Base-by-base conservation (phyloP, 2,113 vertebrate genomes). In the Oncorhynchus mykiss region DNA sequence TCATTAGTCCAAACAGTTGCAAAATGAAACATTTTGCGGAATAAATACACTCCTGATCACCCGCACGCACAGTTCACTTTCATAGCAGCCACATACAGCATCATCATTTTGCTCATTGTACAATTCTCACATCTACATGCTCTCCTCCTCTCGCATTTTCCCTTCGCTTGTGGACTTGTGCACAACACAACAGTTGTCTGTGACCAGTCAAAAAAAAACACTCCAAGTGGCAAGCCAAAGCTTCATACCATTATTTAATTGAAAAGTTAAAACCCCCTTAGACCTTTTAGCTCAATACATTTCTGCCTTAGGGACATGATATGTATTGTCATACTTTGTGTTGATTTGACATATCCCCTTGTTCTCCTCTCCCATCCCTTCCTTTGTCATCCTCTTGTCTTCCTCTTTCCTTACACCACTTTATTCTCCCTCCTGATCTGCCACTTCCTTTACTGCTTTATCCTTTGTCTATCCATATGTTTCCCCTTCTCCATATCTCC, bases 311-410 rank as follows among this genome's bases (percentile, higher is more conserved):
- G 51, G 74, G 82, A 87, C 82, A 75, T 84, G 66, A 71, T 14
- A 85, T 88, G 78, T 89, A 84, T 87, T 86, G 84, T 82, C 75
- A 16, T 77, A 54, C 78, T 81, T 65, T 77, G 78, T 84, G 86
- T 82, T 89, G 73, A 88, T 87, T 92, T 27, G 84, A 92, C 89
- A 91, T 93, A 92, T 90, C 84, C 87, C 88, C 80, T 89, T 88
- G 80, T 8, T 60, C 90, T 88, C 91, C 78, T 68, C 67, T 75
- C 78, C 49, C 80, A 82, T 74, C 68, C 70, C 79, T 78, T 73
- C 85, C 84, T 80, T 74, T 62, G 71, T 78, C 70, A 54, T 81
- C 82, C 77, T 6, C 83, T 69, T 86, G 24, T 29, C 11, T 9
- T 31, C 18, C 34, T 14, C 72, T 62, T 76, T 75, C n/a, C 69